These are phyloP conservation scores for Cossypha caffra DNA, from an alignment of 2,797 vertebrate species.

Conservation along the genomic window DNA sequence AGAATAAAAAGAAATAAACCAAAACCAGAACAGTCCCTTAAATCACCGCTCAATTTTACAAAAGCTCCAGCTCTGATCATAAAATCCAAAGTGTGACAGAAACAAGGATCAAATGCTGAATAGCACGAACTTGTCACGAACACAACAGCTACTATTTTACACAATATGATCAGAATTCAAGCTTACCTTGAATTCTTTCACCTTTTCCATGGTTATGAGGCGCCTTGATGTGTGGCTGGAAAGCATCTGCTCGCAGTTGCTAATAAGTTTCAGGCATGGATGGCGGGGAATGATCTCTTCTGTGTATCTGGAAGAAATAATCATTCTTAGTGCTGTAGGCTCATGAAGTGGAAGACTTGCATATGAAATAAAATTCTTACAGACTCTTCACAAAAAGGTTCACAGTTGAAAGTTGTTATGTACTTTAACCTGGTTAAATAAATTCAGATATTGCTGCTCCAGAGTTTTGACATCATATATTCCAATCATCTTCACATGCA, in stretches of 20 bases:
- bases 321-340: background rate
- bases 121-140: background rate
- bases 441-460: background rate
- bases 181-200: constrained; percentile 92
- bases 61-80: background rate
- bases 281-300: constrained; percentile 91
- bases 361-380: background rate
- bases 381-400: background rate
- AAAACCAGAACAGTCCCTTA: background rate
- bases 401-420: background rate
- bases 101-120: background rate
- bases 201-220: constrained; percentile 97
- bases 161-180: background rate
- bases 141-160: background rate
- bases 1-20: background rate
- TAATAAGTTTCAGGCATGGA: constrained; percentile 90
- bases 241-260: constrained; percentile 95
- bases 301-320: constrained; percentile 84
- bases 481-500: background rate
- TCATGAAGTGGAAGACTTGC: background rate
- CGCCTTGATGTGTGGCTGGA: constrained; percentile 95
- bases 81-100: background rate
- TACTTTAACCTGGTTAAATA: background rate
- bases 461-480: background rate
- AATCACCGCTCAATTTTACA: background rate